A percentile compares a stretch with the other conserved stretches of the same genome.
Evolutionary conservation across 2,113 vertebrate species (phyloP).

Genomic region (Pelecanoides urinatrix): DNA sequence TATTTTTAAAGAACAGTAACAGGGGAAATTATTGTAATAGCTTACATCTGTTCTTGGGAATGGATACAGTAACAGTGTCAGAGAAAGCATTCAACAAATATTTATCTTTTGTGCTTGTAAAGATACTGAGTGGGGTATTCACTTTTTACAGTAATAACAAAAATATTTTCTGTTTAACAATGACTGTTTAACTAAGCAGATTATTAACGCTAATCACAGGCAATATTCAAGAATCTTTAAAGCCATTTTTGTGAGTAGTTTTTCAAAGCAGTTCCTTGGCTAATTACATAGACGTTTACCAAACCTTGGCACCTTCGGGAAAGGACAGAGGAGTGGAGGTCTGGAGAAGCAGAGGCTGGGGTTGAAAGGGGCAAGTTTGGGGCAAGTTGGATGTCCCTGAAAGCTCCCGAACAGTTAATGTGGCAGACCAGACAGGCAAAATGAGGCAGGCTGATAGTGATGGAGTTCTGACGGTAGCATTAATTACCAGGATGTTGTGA

Average conservation of each 20-base stretch:
- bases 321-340: neutral
- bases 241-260: neutral
- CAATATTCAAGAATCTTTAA: neutral
- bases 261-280: neutral
- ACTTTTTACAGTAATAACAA: neutral
- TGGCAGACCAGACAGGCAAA: neutral
- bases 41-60: neutral
- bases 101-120: neutral
- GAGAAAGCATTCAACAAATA: neutral
- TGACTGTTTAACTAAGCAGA: neutral
- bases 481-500: neutral
- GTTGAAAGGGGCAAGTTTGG: too few species aligned
- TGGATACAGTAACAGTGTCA: neutral
- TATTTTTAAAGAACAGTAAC: neutral
- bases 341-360: neutral
- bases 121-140: neutral
- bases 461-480: neutral
- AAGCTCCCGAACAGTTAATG: neutral
- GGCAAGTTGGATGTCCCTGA: neutral
- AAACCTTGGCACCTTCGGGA: neutral
- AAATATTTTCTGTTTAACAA: neutral
- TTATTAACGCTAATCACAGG: neutral
- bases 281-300: fast-evolving
- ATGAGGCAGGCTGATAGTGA: fast-evolving
- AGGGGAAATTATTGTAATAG: neutral